phyloP scores from a whole-genome alignment of 2,888 invertebrate species.

The Hemaris fuciformis region DNA sequence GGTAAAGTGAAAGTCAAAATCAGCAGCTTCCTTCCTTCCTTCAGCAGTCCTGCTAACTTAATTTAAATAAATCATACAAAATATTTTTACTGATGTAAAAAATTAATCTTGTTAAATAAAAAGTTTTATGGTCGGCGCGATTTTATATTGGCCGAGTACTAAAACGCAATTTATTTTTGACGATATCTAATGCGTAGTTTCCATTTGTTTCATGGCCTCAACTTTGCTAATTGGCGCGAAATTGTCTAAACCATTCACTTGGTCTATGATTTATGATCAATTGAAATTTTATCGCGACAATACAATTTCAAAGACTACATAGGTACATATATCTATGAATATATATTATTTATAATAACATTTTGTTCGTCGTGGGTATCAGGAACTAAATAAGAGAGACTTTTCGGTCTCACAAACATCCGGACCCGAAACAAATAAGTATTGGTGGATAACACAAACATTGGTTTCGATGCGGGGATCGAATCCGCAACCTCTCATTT shows the following conservation, averaged over 20 bases:
- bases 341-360: too few species aligned
- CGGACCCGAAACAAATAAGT: too few species aligned
- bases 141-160: neutral
- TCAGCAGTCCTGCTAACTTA: neutral
- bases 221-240: neutral
- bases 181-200: neutral
- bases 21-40: too few species aligned
- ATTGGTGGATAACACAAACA: too few species aligned
- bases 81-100: neutral
- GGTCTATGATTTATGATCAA: conserved; percentile 2
- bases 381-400: too few species aligned
- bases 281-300: neutral
- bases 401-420: too few species aligned
- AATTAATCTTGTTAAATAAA: neutral
- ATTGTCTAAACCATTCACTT: neutral
- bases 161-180: conserved; percentile 4
- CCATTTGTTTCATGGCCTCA: neutral
- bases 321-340: too few species aligned
- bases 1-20: too few species aligned
- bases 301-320: too few species aligned
- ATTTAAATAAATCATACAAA: neutral
- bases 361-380: too few species aligned
- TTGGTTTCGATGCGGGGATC: too few species aligned
- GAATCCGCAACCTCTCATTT: too few species aligned
- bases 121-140: neutral